A percentile compares a stretch with the other conserved stretches of the same genome.
Conservation (phyloP, 2,888 invertebrate genomes). For the Ormyrus thymus region DNA sequence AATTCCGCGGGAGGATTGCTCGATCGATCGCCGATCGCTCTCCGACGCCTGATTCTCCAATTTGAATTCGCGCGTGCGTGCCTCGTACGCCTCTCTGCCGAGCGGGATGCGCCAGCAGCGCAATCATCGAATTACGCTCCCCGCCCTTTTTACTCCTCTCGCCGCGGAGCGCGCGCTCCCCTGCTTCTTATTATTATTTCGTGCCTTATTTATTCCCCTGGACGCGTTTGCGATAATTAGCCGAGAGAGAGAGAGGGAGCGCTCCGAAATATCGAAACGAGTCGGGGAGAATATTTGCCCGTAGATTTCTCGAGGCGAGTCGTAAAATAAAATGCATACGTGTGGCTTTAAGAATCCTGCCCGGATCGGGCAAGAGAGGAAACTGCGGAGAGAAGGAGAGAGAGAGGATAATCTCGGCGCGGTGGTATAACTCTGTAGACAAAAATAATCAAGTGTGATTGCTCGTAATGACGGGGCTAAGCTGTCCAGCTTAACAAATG, state of each 20-base stretch:
- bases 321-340: too few relatives aligned
- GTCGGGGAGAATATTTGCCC: neutral
- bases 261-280: neutral
- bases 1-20: constrained; percentile 32
- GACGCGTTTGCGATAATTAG: too few relatives aligned
- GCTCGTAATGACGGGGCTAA: constrained; percentile 72
- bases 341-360: constrained; percentile 55
- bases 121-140: constrained; percentile 38
- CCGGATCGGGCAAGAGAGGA: constrained; percentile 34
- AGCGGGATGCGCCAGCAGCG: constrained; percentile 2
- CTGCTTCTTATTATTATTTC: too few relatives aligned
- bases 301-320: too few relatives aligned
- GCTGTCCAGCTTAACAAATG: constrained; percentile 75
- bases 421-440: constrained; percentile 62
- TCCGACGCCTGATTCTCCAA: constrained; percentile 53
- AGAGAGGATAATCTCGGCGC: too few relatives aligned
- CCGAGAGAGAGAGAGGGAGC: too few relatives aligned
- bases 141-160: too few relatives aligned
- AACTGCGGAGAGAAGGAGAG: too few relatives aligned
- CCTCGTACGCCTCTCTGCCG: constrained; percentile 5
- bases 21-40: constrained; percentile 43
- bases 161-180: too few relatives aligned
- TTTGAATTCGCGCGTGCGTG: constrained; percentile 46
- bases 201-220: too few relatives aligned
- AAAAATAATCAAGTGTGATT: constrained; percentile 72